These are phyloP conservation scores for Syngnathus rostellatus DNA, from an alignment of 2,797 vertebrate species.

Conservation along the genomic window DNA sequence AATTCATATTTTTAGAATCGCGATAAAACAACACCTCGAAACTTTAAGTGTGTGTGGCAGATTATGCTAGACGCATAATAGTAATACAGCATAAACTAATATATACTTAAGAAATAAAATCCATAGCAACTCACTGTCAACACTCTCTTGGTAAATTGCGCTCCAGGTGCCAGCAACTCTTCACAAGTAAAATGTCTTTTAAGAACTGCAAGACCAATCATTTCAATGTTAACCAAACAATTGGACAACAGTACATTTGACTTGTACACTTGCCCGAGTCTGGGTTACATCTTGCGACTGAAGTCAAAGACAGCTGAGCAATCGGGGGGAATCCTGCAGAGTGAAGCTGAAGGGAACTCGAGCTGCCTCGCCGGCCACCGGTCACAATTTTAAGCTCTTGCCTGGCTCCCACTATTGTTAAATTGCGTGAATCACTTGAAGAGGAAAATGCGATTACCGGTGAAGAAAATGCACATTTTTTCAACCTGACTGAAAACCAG, in stretches of 20 bases:
- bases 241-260: background rate
- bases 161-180: constrained; percentile 76
- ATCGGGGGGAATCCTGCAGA: constrained; percentile 38
- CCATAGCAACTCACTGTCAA: constrained; percentile 69
- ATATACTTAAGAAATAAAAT: background rate
- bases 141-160: constrained; percentile 76
- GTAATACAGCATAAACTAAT: background rate
- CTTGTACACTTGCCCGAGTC: constrained; percentile 72
- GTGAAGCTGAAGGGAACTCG: constrained; percentile 41
- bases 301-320: constrained; percentile 46
- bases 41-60: background rate
- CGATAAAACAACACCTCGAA: background rate
- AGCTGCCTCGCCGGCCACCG: constrained; percentile 35
- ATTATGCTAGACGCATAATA: background rate
- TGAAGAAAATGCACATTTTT: background rate
- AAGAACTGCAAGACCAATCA: constrained; percentile 62
- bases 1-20: no score
- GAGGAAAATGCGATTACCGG: background rate
- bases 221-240: background rate
- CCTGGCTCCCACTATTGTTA: constrained; percentile 54
- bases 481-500: constrained; percentile 75
- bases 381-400: constrained; percentile 60
- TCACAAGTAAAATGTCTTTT: constrained; percentile 69
- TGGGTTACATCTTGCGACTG: constrained; percentile 71
- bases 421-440: constrained; percentile 1